phyloP scores from a whole-genome alignment of 2,797 vertebrate genomes.

The Hippopotamyrus pictus region DNA sequence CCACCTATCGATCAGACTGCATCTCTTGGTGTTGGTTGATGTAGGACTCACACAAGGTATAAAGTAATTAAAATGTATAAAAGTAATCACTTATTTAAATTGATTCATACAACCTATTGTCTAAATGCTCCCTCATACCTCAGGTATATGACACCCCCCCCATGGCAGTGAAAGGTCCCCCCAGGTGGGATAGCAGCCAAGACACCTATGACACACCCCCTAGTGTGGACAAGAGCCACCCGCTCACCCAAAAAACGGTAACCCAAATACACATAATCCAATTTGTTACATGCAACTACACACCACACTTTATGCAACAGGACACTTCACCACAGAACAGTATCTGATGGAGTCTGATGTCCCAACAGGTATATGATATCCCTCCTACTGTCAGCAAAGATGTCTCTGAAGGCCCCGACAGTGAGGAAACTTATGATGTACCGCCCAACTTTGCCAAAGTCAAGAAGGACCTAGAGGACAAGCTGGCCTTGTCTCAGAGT shows the following conservation, averaged over 20 bases:
- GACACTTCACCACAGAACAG: not conserved
- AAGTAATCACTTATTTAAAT: not conserved
- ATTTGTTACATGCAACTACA: not conserved
- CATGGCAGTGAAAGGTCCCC: conserved; percentile 83
- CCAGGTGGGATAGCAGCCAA: conserved; percentile 61
- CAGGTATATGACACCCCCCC: conserved; percentile 91
- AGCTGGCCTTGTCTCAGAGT: conserved; percentile 43
- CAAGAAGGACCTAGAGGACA: conserved; percentile 49
- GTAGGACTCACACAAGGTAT: not conserved
- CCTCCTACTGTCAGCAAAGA: conserved; percentile 89
- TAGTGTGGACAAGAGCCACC: conserved; percentile 71
- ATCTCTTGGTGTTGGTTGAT: not conserved
- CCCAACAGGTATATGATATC: conserved; percentile 82
- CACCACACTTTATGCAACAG: not conserved
- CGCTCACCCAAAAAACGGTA: conserved; percentile 67
- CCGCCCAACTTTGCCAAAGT: conserved; percentile 83
- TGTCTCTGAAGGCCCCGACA: conserved; percentile 61
- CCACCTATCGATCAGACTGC: not conserved
- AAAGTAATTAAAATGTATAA: not conserved
- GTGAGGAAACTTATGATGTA: conserved; percentile 89
- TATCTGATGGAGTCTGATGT: not conserved
- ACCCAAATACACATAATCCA: not conserved
- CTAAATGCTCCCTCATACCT: not conserved
- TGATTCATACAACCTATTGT: not conserved
- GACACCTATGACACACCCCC: conserved; percentile 86